Evolutionary conservation across 92 coral and sea anemone genomes (phyloP).

Genomic region (Heteractis magnifica): DNA sequence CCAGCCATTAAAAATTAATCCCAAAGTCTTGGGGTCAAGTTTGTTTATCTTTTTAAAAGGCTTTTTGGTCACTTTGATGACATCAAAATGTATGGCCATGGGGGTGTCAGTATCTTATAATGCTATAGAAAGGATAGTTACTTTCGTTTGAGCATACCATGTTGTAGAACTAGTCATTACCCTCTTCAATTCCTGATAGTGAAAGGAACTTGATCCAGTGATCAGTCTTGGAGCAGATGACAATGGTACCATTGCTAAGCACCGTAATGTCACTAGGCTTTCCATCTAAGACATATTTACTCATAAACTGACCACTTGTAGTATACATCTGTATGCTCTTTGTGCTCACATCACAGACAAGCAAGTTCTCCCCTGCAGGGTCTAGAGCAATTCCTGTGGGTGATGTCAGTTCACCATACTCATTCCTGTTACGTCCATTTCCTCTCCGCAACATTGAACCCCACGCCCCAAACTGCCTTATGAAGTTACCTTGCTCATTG

Average conservation of each 20-base stretch:
- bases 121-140: neutral
- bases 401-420: constrained; percentile 47
- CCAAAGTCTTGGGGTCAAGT: neutral
- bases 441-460: constrained; percentile 37
- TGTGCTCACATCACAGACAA: constrained; percentile 47
- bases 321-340: constrained; percentile 54
- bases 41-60: neutral
- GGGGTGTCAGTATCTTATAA: neutral
- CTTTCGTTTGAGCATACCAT: neutral
- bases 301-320: constrained; percentile 39
- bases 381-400: constrained; percentile 43
- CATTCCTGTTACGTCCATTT: constrained; percentile 38
- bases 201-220: constrained; percentile 56
- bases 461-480: constrained; percentile 56
- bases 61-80: neutral
- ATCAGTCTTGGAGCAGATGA: constrained; percentile 44
- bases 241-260: constrained; percentile 42
- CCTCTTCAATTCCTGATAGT: constrained; percentile 22
- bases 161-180: neutral
- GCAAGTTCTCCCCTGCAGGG: constrained; percentile 28
- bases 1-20: neutral
- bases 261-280: constrained; percentile 46
- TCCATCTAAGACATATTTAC: constrained; percentile 40
- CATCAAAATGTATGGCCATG: neutral
- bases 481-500: constrained; percentile 41